Evolutionary conservation across 2,113 vertebrate species (phyloP), one percentile per base, ranked within the genome.

Genomic region (Dromiciops gliroides): DNA sequence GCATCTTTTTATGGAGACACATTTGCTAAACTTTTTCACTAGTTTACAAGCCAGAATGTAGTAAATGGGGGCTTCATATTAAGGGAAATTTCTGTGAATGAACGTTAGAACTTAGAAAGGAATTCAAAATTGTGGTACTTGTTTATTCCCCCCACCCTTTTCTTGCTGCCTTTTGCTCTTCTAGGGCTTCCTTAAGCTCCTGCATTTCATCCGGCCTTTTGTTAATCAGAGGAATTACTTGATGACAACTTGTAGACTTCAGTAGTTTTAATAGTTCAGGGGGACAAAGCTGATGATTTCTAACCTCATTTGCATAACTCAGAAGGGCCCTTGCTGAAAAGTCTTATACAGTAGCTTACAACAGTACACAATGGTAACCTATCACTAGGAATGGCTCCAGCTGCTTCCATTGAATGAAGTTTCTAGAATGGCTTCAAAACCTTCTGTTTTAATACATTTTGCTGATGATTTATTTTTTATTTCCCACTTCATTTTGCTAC

Each of bases 401-500:
- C 88, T 91, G 44, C 93, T 91, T 7, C 37, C 47, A 60, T 48
- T 94, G 56, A 95, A 95, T 93, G 51, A 95, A 89, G 25, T 90
- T 93, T 88, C 75, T 92, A 89, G 92, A 95, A 94, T 89, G 91
- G 48, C 12, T 52, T 67, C 14, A 94, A 91, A 31, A 95, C 47
- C 48, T 94, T 93, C 75, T 91, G 51, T 89, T 94, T 89, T 90
- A 31, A 92, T 88, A 94, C 19, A 88, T 28, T 91, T 60, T 96
- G 47, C 10, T 94, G 31, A 83, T 83, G 19, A 23, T 51, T 93
- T 92, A 44, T 94, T 93, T 88, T 88, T 94, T 91, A 95, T 49
- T 91, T 51, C 93, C 52, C 89, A 28, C n/a, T 95, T 92, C 28
- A n/a, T 93, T 92, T 96, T 56, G 60, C 48, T 91, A 95, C 50